Base-by-base conservation (phyloP, 2,113 vertebrate species). In the Myocastor coypus region DNA sequence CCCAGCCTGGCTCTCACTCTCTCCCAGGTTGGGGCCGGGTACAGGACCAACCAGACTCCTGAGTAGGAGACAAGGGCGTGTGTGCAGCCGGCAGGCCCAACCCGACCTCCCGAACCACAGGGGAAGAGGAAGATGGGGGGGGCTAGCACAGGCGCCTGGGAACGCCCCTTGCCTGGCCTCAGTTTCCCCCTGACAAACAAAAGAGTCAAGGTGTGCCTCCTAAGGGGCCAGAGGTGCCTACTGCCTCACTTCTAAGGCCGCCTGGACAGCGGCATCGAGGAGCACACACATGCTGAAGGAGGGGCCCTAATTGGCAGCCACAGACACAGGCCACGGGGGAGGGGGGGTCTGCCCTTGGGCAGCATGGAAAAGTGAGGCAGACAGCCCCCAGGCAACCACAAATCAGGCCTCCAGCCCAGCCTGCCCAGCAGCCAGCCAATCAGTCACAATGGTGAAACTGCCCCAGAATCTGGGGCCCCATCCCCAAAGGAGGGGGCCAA, bases 21-120 rank as follows among this genome's bases (percentile, higher is more conserved):
- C 16, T 4, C 42, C 81, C 57, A 17, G 24, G 37, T 4, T 7
- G 1, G 10, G 81, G 37, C 20, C 12, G 8, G 11, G n/a, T 24
- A 5, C 81, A 50, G 14, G 14, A 64, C 22, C 5, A 22, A 19
- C 4, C 34, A 80, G 34, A 68, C 7, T 7, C 52, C 17, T 30
- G 42, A 77, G 34, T 30, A 24, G 5, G 7, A 20, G 14, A 3
- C 3, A 7, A 32, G 34, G 42, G 3, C 24, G 37, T 24, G 3
- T 16, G 19, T 14, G 10, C 10, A 11, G 22, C 42, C 30, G n/a
- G 5, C 81, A 37, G 7, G 81, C 20, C n/a, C 78, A 14, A 7
- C 12, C 63, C 77, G 22, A 6, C 1, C 1, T 4, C 1, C 14
- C 4, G 24, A 0, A 5, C 40, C 66, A 0, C 3, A 3, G 16